Evolutionary conservation across 2,113 vertebrate genomes (phyloP), one percentile per base, ranked within the genome.

Genomic region (Corynorhinus townsendii): DNA sequence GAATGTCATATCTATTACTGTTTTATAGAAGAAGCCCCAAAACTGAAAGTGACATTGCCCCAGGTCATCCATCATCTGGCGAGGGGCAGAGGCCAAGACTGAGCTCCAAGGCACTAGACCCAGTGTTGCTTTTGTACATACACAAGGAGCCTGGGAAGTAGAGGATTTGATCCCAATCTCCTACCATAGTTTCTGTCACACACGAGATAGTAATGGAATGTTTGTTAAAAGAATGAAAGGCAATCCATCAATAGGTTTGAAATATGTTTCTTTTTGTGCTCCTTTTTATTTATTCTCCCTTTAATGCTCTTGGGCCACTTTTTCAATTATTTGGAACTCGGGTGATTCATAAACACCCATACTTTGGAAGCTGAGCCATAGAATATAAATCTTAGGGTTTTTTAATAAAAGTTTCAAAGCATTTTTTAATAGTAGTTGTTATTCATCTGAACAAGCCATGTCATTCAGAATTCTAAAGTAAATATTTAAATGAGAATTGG

Each of bases 391-490:
- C 19, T 84, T 68, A 52, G 30, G 17, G 89, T 86, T 43, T 20
- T 75, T 33, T 81, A 43, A 85, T 62, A 75, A 69, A 68, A 45
- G 3, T 66, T 93, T 54, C 19, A 84, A 83, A 80, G 64, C n/a
- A 40, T 45, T 80, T 85, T 85, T 73, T 56, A 45, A 90, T 84
- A 72, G 20, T 59, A 84, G 69, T 24, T 30, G 26, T 64, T 64
- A n/a, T 92, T 33, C 45, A 64, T 47, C 20, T 69, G 45, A 52
- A 90, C 93, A 1, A 77, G 2, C 59, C 11, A 38, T 62, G 35
- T 75, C 69, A 69, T 75, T n/a, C 17, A 89, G 72, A 85, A 75
- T 92, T 88, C 73, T 89, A 80, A 93, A 94, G 47, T 72, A 84
- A 86, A 72, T 45, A 71, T 91, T 71, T 80, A 69, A 68, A 45